Conservation (phyloP, 2,113 vertebrate species). For the Onychorhynchus coronatus region DNA sequence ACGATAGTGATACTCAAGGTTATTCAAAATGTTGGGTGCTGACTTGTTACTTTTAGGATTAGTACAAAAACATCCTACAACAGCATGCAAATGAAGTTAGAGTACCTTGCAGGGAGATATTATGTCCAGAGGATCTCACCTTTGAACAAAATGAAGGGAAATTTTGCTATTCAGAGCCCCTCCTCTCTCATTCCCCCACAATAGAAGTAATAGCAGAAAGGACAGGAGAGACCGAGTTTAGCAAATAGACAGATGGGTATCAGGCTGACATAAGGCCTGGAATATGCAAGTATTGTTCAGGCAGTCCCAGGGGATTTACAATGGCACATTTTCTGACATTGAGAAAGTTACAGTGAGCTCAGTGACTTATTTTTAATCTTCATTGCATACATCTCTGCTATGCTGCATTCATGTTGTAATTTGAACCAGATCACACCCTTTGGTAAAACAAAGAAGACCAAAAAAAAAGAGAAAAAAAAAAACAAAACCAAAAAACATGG, state of each 20-base stretch:
- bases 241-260: background rate
- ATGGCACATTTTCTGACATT: slow-evolving; percentile 17
- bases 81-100: background rate
- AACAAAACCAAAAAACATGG: background rate
- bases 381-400: background rate
- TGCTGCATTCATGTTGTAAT: background rate
- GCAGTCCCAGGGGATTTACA: slow-evolving; percentile 19
- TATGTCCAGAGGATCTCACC: background rate
- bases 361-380: slow-evolving; percentile 39
- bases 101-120: background rate
- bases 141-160: background rate
- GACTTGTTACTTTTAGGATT: background rate
- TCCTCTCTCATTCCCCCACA: background rate
- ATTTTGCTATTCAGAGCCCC: background rate
- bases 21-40: background rate
- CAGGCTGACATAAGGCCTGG: background rate
- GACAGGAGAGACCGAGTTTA: background rate
- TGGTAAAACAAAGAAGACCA: background rate
- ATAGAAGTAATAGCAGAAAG: background rate
- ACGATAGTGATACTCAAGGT: background rate
- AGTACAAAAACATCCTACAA: background rate
- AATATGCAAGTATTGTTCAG: slow-evolving; percentile 28
- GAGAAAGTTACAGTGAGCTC: background rate
- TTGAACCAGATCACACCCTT: background rate
- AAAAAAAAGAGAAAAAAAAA: background rate